Conservation (phyloP, 2,113 vertebrate species). For the Microtus richardsoni region DNA sequence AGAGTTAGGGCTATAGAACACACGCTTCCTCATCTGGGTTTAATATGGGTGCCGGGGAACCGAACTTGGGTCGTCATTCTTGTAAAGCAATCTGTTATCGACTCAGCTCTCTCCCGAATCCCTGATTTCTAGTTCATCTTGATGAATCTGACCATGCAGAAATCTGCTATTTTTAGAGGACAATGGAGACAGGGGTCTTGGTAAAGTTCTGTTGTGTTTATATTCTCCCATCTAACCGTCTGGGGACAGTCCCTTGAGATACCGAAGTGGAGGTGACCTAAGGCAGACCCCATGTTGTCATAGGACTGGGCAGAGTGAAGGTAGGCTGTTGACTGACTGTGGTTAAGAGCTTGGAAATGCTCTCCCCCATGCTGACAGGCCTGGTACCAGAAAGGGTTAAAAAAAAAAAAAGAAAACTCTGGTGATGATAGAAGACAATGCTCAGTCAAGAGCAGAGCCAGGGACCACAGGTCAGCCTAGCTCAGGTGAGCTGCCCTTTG, state of each 20-base stretch:
- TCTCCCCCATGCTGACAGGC: background rate
- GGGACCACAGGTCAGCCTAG: background rate
- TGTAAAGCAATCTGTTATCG: background rate
- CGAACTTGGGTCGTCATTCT: background rate
- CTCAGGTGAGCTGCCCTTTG: background rate
- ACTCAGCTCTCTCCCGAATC: background rate
- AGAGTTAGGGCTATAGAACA: background rate
- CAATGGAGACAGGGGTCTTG: background rate
- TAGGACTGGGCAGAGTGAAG: background rate
- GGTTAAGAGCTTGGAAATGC: background rate
- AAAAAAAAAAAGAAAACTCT: background rate
- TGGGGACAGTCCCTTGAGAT: background rate
- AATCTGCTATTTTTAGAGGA: background rate
- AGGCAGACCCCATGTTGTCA: accelerated
- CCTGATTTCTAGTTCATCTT: background rate
- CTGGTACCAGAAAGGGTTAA: background rate
- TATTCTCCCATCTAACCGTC: background rate
- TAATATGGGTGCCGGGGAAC: background rate
- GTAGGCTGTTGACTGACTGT: background rate
- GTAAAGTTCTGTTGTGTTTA: background rate
- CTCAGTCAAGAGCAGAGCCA: background rate
- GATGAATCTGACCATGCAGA: background rate
- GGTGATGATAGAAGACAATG: background rate
- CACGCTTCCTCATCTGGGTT: background rate
- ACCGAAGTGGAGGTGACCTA: background rate